These are phyloP conservation scores for Colletes gigas DNA, from an alignment of 1,140 invertebrate genomes.

Conservation along the genomic window DNA sequence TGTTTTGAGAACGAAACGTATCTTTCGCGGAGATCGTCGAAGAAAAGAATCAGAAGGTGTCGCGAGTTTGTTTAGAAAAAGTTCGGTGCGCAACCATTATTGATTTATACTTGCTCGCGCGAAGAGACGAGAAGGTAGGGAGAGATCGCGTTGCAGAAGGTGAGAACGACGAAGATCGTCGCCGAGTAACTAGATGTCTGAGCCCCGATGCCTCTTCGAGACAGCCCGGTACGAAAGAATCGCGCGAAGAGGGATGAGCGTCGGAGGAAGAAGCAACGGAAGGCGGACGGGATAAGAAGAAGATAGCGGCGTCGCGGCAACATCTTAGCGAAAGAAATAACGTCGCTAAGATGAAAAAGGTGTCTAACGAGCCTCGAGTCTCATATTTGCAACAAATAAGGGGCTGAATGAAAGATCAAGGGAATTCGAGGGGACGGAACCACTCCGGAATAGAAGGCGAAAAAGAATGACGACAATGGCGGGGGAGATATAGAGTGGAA, in stretches of 20 bases:
- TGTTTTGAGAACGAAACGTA: no score
- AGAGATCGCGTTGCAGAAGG: neutral
- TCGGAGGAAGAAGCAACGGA: slow-evolving; percentile 5
- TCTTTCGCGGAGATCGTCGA: no score
- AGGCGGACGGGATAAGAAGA: neutral
- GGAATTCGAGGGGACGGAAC: neutral
- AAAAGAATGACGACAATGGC: slow-evolving; percentile 2
- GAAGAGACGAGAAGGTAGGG: neutral
- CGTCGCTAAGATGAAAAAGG: slow-evolving; percentile 3
- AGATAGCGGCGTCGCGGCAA: neutral
- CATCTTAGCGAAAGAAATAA: slow-evolving; percentile 21
- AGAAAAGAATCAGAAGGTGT: no score
- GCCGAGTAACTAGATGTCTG: neutral
- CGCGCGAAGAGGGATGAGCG: neutral
- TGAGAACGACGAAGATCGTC: neutral
- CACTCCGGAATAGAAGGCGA: slow-evolving; percentile 9
- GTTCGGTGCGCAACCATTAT: no score
- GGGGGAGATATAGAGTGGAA: neutral
- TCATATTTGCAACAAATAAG: slow-evolving; percentile 9
- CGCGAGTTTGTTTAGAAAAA: no score
- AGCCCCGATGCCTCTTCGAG: neutral
- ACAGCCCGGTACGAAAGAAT: neutral
- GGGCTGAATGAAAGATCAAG: slow-evolving; percentile 1
- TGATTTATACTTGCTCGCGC: neutral
- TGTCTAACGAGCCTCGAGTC: slow-evolving; percentile 34